Conservation (phyloP, 2,797 vertebrate species). For the Euphonia xanthogaster region DNA sequence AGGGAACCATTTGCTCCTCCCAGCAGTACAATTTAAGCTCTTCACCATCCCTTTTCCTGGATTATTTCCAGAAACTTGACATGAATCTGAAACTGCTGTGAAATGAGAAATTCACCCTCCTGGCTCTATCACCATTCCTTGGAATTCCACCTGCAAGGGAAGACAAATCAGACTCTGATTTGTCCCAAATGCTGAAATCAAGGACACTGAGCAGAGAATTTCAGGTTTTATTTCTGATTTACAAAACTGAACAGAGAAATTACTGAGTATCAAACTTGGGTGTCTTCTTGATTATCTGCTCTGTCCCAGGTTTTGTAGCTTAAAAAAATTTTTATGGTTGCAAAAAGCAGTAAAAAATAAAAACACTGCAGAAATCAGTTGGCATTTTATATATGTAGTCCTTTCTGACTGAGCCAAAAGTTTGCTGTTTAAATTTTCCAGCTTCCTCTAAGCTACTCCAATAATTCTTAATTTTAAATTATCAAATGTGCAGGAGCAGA, state of each 20-base stretch:
- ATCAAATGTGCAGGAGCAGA: neutral
- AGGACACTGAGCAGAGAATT: neutral
- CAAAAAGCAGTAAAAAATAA: neutral
- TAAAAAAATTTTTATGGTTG: neutral
- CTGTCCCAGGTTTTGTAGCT: neutral
- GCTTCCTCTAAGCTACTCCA: neutral
- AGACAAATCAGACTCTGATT: neutral
- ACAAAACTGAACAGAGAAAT: neutral
- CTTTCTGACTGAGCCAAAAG: neutral
- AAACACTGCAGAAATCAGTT: neutral
- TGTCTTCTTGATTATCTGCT: neutral
- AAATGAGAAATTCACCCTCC: neutral
- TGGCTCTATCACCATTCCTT: neutral
- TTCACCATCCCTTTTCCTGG: neutral
- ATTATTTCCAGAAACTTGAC: neutral
- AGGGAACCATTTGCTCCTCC: neutral
- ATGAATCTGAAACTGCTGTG: neutral
- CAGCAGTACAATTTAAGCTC: neutral
- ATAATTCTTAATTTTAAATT: neutral
- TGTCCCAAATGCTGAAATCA: neutral
- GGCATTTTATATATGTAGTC: neutral
- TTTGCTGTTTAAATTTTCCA: neutral
- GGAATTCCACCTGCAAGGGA: neutral
- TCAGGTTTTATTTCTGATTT: neutral
- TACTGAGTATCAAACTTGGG: neutral